Conservation (phyloP, 92 coral and sea anemone genomes). For the Palythoa grandiflora region DNA sequence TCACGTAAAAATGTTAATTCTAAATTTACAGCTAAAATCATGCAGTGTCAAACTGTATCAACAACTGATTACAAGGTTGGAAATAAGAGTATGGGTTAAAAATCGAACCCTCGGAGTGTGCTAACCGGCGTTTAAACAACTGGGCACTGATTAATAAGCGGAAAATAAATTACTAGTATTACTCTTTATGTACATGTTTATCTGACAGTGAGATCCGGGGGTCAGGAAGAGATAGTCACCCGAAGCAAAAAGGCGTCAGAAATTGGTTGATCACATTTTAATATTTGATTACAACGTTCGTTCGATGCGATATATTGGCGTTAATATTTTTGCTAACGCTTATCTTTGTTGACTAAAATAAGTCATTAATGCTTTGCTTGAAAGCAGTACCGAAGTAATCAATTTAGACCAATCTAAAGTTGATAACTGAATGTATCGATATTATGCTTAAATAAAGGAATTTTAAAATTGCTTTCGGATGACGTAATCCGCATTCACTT, state of each 20-base stretch:
- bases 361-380: not conserved
- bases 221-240: not conserved
- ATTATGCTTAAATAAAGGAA: not conserved
- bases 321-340: not conserved
- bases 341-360: not conserved
- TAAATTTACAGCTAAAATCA: no score
- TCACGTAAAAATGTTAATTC: no score
- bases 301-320: conserved; percentile 13
- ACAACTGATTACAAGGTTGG: no score
- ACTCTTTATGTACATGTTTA: not conserved
- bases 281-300: not conserved
- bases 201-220: not conserved
- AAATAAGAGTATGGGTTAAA: no score
- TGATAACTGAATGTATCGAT: not conserved
- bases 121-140: no score
- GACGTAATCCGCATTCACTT: not conserved
- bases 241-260: not conserved
- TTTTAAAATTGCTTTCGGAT: not conserved
- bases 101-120: no score
- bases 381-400: not conserved
- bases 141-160: not conserved
- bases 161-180: not conserved
- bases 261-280: not conserved
- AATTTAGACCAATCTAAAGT: not conserved
- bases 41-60: no score